These are phyloP conservation scores for Hyphantria cunea DNA, from an alignment of 1,140 invertebrate species.

Conservation along the genomic window DNA sequence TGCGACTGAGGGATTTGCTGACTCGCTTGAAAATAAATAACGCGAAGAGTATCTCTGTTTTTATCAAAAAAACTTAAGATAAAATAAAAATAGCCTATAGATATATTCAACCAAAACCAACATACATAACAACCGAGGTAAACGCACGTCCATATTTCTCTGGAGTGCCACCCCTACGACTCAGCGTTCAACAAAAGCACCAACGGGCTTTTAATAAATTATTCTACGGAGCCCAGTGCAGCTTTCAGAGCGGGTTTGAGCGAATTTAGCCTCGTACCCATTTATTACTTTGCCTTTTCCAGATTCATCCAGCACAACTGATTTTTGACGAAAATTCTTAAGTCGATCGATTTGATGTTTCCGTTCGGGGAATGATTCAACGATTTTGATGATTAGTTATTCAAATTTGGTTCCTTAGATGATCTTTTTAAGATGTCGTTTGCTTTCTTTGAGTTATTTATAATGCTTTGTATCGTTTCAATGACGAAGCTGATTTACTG, in stretches of 20 bases:
- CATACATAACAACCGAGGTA: slow-evolving; percentile 3
- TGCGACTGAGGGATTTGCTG: too few species aligned
- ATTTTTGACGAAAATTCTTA: slow-evolving; percentile 32
- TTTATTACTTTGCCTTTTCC: slow-evolving; percentile 39
- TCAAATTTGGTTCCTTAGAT: too few species aligned
- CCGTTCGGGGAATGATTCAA: slow-evolving; percentile 7
- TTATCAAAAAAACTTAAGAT: too few species aligned
- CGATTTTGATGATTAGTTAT: neutral
- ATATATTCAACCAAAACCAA: too few species aligned
- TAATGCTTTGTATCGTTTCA: too few species aligned
- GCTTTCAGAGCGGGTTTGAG: slow-evolving; percentile 41
- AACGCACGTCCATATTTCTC: slow-evolving; percentile 6
- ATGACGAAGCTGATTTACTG: too few species aligned
- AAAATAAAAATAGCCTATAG: too few species aligned
- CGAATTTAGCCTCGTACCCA: slow-evolving; percentile 40
- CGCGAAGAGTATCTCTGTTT: too few species aligned
- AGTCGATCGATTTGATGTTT: slow-evolving; percentile 24
- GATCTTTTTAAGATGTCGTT: too few species aligned
- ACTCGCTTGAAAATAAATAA: too few species aligned
- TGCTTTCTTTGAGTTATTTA: too few species aligned
- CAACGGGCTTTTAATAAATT: slow-evolving; percentile 54
- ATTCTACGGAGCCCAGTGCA: slow-evolving; percentile 43
- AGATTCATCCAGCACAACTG: slow-evolving; percentile 31
- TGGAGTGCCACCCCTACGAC: slow-evolving; percentile 32
- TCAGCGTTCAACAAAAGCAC: slow-evolving; percentile 42